Conservation (phyloP, 1,140 invertebrate genomes). For the Saxidomus purpurata region DNA sequence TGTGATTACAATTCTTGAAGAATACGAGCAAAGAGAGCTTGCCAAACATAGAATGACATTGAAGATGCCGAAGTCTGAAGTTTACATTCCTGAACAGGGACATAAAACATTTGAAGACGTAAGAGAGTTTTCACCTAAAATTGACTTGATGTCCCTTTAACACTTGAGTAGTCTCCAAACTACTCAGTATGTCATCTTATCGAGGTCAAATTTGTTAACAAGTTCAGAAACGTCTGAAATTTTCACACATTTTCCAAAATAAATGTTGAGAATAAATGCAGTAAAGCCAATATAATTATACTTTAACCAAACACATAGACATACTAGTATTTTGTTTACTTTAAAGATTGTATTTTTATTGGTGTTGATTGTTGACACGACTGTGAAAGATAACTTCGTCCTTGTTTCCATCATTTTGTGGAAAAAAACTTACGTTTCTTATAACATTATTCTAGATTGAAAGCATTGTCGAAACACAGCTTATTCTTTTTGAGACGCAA, state of each 20-base stretch:
- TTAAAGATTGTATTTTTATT: too few relatives aligned
- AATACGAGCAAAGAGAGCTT: neutral
- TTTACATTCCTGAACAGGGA: neutral
- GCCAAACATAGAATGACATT: neutral
- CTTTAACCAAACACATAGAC: too few relatives aligned
- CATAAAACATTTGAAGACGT: slow-evolving; percentile 18
- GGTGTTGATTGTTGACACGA: too few relatives aligned
- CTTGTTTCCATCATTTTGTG: neutral
- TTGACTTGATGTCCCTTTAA: neutral
- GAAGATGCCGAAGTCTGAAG: neutral
- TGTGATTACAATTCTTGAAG: slow-evolving; percentile 9
- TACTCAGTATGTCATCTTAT: neutral
- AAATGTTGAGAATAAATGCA: neutral
- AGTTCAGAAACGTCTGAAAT: neutral
- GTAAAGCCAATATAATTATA: too few relatives aligned
- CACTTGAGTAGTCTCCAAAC: neutral
- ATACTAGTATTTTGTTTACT: too few relatives aligned
- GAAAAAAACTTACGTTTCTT: neutral
- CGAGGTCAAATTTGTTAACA: too few relatives aligned
- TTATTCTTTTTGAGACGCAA: slow-evolving; percentile 19
- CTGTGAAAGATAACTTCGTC: neutral
- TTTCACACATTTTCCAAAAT: neutral
- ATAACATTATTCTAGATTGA: neutral
- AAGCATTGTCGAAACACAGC: slow-evolving; percentile 9
- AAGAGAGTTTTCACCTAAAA: neutral